These are phyloP conservation scores for Pteropus alecto DNA, from an alignment of 2,113 vertebrate species.

Conservation along the genomic window DNA sequence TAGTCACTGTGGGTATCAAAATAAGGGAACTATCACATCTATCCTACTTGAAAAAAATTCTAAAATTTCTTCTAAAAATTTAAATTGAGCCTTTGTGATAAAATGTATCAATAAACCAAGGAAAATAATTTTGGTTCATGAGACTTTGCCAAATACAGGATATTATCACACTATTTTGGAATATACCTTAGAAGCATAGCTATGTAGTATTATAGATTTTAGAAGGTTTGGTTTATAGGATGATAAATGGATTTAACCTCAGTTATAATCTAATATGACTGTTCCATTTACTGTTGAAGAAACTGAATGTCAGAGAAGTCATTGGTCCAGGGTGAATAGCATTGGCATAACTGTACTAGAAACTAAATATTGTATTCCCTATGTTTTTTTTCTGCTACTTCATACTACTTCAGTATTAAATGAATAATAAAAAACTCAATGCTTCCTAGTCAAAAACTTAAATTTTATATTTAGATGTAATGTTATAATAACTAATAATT, in stretches of 20 bases:
- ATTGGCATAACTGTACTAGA: background rate
- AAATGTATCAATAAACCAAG: background rate
- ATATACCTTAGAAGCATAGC: background rate
- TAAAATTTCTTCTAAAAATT: background rate
- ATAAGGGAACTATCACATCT: background rate
- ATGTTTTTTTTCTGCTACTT: background rate
- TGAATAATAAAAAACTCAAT: background rate
- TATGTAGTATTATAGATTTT: background rate
- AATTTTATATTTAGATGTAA: background rate
- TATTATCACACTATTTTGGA: background rate
- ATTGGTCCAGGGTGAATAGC: background rate
- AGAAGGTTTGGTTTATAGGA: background rate
- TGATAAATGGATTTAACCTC: background rate
- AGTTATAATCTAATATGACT: background rate
- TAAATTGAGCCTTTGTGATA: background rate
- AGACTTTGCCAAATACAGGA: background rate
- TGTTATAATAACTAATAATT: background rate
- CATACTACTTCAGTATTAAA: background rate
- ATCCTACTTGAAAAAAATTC: background rate
- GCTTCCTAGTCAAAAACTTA: background rate
- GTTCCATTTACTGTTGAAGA: background rate
- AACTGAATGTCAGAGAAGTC: background rate
- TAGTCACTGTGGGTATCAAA: background rate
- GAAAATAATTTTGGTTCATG: background rate
- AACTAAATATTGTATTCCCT: background rate